These are phyloP conservation scores for zebrafish (Danio rerio) DNA, from an alignment of 2,113 vertebrate genomes.

Conservation along the genomic window DNA sequence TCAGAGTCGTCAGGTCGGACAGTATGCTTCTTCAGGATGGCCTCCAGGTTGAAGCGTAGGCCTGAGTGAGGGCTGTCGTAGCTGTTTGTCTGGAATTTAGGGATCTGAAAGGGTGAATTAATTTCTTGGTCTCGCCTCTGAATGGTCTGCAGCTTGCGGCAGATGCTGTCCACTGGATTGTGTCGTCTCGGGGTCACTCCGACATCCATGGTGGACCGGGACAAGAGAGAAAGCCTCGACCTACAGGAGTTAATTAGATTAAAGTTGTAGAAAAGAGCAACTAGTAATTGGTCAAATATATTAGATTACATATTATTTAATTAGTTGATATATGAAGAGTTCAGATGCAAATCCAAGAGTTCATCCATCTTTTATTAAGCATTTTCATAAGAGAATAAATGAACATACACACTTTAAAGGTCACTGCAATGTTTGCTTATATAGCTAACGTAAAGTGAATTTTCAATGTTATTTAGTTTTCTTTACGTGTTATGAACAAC, in stretches of 20 bases:
- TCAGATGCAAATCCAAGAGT: no score
- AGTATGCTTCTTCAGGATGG: constrained; percentile 78
- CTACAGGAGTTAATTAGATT: constrained; percentile 49
- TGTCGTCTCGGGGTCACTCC: constrained; percentile 74
- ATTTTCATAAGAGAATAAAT: no score
- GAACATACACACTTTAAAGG: background rate
- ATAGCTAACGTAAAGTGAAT: background rate
- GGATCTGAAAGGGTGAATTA: constrained; percentile 80
- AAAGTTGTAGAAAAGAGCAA: no score
- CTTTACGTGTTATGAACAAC: no score
- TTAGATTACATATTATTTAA: no score
- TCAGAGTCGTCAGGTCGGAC: constrained; percentile 14
- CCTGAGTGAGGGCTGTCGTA: constrained; percentile 81
- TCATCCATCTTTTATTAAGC: no score
- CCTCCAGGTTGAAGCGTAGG: constrained; percentile 78
- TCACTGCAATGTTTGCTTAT: background rate
- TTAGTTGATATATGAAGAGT: no score
- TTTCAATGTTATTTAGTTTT: no score
- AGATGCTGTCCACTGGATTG: constrained; percentile 90
- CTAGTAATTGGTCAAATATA: no score
- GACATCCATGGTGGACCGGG: constrained; percentile 69
- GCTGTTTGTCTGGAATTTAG: constrained; percentile 80
- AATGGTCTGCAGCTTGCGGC: constrained; percentile 87
- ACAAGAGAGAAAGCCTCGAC: constrained; percentile 60
- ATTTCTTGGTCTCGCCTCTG: constrained; percentile 79